Evolutionary conservation across 2,113 vertebrate genomes (phyloP).

Genomic region (Sander lucioperca): DNA sequence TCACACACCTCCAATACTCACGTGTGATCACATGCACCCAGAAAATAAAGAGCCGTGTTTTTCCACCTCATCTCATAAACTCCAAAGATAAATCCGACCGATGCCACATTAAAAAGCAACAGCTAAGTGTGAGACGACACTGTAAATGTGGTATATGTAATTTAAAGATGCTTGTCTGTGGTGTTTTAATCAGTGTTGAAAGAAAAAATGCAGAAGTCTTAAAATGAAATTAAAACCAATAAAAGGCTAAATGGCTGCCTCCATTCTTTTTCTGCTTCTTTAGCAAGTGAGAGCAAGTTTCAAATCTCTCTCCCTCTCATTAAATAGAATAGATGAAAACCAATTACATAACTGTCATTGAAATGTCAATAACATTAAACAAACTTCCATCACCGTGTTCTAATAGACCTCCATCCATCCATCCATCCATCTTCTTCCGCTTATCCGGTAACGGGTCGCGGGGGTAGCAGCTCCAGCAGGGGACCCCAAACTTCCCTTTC

Average conservation of each 20-base stretch:
- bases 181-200: not conserved
- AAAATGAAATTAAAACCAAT: not conserved
- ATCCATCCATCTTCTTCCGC: no score
- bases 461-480: no score
- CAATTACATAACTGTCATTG: not conserved
- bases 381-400: not conserved
- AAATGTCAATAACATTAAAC: not conserved
- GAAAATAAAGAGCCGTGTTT: not conserved
- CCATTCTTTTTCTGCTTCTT: not conserved
- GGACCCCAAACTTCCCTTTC: no score
- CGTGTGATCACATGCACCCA: not conserved
- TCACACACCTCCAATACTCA: not conserved
- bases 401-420: not conserved
- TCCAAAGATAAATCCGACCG: not conserved
- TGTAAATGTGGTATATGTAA: not conserved
- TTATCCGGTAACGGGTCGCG: no score
- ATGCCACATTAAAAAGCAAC: constrained; percentile 4
- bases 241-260: not conserved
- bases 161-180: not conserved
- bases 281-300: not conserved
- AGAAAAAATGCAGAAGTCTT: not conserved
- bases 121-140: not conserved
- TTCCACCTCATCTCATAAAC: constrained; percentile 5
- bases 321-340: not conserved
- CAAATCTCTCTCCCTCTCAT: not conserved